phyloP scores from a whole-genome alignment of 1,140 invertebrate species.

The Bombus pascuorum region DNA sequence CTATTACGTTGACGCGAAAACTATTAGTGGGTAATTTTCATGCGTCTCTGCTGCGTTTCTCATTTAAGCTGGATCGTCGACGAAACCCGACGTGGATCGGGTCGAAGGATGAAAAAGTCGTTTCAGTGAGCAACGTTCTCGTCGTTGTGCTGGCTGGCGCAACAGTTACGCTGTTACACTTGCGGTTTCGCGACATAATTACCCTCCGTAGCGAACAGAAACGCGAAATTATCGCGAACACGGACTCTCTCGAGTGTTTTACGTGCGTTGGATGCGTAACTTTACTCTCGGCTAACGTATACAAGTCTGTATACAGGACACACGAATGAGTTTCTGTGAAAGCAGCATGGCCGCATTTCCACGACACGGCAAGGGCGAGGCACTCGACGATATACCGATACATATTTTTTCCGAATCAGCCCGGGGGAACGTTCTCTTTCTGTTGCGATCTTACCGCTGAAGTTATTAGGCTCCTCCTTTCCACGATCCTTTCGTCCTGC shows the following conservation, averaged over 20 bases:
- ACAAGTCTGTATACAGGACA: background rate
- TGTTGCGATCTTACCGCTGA: slow-evolving; percentile 68
- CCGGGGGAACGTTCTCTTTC: slow-evolving; percentile 64
- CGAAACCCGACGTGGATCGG: background rate
- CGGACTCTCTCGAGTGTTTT: slow-evolving; percentile 54
- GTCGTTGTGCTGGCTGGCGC: background rate
- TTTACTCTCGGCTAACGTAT: background rate
- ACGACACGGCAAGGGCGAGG: slow-evolving; percentile 44
- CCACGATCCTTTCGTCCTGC: slow-evolving; percentile 4
- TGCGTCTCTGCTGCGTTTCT: background rate
- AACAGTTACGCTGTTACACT: background rate
- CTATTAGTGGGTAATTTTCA: slow-evolving; percentile 31
- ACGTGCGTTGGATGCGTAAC: slow-evolving; percentile 23
- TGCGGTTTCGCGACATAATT: slow-evolving; percentile 36
- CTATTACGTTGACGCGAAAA: background rate
- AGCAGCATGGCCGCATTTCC: slow-evolving; percentile 46
- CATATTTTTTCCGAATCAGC: slow-evolving; percentile 63
- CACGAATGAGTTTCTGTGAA: slow-evolving; percentile 14
- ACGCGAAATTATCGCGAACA: slow-evolving; percentile 53
- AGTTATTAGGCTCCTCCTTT: slow-evolving; percentile 71
- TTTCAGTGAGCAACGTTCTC: background rate
- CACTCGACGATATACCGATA: slow-evolving; percentile 56
- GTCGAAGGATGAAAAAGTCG: slow-evolving; percentile 14
- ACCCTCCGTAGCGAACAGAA: slow-evolving; percentile 3
- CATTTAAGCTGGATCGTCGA: background rate